Evolutionary conservation across 2,113 vertebrate genomes (phyloP).

Genomic region (Scophthalmus maximus): DNA sequence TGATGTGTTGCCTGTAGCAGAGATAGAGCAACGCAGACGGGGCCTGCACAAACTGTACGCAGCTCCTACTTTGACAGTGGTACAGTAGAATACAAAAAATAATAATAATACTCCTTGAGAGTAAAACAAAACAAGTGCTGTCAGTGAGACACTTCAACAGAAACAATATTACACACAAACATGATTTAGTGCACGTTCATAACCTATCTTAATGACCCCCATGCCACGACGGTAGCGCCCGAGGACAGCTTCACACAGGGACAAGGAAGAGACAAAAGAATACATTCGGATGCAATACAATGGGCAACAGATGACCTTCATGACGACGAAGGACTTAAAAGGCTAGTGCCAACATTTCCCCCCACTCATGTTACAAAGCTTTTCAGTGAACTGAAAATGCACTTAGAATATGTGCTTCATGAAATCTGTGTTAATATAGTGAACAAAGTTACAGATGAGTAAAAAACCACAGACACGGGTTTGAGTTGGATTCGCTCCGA

Average conservation of each 20-base stretch:
- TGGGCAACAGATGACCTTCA: slow-evolving; percentile 54
- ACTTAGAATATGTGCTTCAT: slow-evolving; percentile 30
- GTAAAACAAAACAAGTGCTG: slow-evolving; percentile 41
- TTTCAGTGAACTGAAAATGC: slow-evolving; percentile 29
- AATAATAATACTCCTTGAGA: slow-evolving; percentile 33
- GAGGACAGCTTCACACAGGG: slow-evolving; percentile 78
- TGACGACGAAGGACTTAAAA: slow-evolving; percentile 16
- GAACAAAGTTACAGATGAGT: background rate
- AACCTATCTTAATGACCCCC: slow-evolving; percentile 29
- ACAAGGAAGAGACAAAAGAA: slow-evolving; percentile 63
- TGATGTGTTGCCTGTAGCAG: slow-evolving; percentile 18
- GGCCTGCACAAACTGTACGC: background rate
- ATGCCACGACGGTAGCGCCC: slow-evolving; percentile 84
- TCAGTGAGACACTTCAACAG: slow-evolving; percentile 20
- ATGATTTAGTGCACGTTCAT: slow-evolving; percentile 80
- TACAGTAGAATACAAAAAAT: background rate
- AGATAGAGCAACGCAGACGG: slow-evolving; percentile 23
- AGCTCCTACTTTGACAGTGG: background rate
- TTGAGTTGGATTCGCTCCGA: slow-evolving; percentile 1
- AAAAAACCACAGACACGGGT: background rate
- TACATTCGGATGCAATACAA: slow-evolving; percentile 85
- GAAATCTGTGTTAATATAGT: slow-evolving; percentile 12
- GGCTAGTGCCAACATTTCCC: slow-evolving; percentile 15
- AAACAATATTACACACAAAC: slow-evolving; percentile 74
- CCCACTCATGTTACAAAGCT: slow-evolving; percentile 41